Conservation (phyloP, 1,140 invertebrate species). For the Penaeus chinensis region DNA sequence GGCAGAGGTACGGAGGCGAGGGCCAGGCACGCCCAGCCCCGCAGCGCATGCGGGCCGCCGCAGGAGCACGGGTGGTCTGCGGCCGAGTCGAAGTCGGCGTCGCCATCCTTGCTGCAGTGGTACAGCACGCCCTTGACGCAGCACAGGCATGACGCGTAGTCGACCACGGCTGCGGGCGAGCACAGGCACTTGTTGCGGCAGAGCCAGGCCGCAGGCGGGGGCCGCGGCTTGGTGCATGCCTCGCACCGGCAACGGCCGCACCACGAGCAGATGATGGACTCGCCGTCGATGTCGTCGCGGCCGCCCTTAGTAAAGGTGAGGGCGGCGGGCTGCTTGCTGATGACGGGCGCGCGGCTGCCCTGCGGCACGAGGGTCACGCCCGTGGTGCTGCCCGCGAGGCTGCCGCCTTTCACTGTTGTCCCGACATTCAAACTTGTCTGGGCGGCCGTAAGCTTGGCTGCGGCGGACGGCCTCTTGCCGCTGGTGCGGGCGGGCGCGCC, state of each 20-base stretch:
- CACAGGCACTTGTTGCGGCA: conserved; percentile 87
- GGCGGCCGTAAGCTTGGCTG: conserved; percentile 17
- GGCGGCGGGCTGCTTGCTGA: conserved; percentile 64
- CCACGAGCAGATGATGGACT: conserved; percentile 82
- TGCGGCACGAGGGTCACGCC: conserved; percentile 37
- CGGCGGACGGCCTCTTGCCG: conserved; percentile 33
- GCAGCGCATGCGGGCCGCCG: conserved; percentile 76
- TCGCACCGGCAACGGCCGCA: conserved; percentile 89
- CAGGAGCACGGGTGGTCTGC: conserved; percentile 90
- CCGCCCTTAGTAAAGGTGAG: conserved; percentile 60
- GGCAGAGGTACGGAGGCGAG: conserved; percentile 84
- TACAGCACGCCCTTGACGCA: conserved; percentile 93
- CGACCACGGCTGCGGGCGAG: conserved; percentile 85
- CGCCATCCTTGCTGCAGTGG: conserved; percentile 85
- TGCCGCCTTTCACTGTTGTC: conserved; percentile 46
- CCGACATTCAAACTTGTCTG: conserved; percentile 10
- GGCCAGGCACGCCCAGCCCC: conserved; percentile 86
- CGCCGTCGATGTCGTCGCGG: conserved; percentile 66
- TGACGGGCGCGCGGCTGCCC: conserved; percentile 49
- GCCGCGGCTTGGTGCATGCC: conserved; percentile 84
- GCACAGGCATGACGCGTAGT: conserved; percentile 91
- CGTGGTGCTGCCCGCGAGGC: conserved; percentile 31
- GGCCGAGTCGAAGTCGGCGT: conserved; percentile 75
- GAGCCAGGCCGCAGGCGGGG: conserved; percentile 87
- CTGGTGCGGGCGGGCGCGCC: conserved; percentile 43